Percentiles rank a stretch among this genome's conserved stretches.
phyloP scores from a whole-genome alignment of 1,140 invertebrate genomes.

The Oppia nitens region DNA sequence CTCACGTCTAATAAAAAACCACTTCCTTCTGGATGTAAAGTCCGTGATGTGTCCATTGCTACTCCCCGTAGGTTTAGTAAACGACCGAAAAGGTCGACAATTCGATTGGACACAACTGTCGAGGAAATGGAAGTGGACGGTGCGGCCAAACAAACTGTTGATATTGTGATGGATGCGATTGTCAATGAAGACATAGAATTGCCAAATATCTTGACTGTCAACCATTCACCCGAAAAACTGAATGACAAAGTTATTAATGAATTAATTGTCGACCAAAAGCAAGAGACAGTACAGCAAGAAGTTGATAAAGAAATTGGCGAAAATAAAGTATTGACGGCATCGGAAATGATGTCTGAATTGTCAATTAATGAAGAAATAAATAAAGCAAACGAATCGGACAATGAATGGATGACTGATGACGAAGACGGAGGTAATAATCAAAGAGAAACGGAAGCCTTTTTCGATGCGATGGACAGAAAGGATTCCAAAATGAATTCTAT shows the following conservation, averaged over 20 bases:
- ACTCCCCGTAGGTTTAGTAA: neutral
- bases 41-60: neutral
- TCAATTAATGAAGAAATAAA: neutral
- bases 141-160: neutral
- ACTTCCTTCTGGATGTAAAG: too few relatives aligned
- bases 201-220: neutral
- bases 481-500: neutral
- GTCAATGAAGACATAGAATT: neutral
- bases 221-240: neutral
- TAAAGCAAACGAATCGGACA: neutral
- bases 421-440: neutral
- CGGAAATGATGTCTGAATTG: neutral
- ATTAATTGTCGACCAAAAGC: neutral
- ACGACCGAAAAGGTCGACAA: neutral
- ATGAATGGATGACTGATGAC: conserved; percentile 1
- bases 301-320: neutral
- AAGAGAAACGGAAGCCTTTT: neutral
- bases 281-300: neutral
- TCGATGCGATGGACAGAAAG: neutral
- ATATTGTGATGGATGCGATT: too few relatives aligned
- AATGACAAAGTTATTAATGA: neutral
- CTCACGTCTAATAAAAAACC: too few relatives aligned
- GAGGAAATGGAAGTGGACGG: neutral
- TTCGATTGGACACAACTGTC: neutral
- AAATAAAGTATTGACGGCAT: neutral